A percentile compares a stretch with the other conserved stretches of the same genome.
Evolutionary conservation across 2,888 invertebrate genomes (phyloP).

Genomic region (Trichogramma evanescens): DNA sequence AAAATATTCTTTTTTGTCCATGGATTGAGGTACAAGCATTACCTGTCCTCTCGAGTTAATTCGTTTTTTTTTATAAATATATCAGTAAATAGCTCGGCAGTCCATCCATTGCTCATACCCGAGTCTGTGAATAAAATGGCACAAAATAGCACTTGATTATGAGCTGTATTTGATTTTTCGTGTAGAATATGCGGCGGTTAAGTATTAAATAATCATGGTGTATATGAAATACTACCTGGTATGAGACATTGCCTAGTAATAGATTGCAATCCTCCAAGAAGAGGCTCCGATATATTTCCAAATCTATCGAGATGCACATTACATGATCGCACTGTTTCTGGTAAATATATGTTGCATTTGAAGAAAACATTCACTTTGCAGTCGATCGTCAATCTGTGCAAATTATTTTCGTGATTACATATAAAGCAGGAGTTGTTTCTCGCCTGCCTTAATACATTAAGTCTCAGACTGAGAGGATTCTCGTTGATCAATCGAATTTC

Average conservation of each 20-base stretch:
- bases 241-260: conserved; percentile 14
- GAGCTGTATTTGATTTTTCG: no score
- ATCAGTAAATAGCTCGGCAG: no score
- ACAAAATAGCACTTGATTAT: no score
- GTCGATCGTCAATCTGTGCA: conserved; percentile 15
- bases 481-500: conserved; percentile 8
- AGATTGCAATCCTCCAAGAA: conserved; percentile 12
- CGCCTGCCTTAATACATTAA: conserved; percentile 17
- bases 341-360: conserved; percentile 12
- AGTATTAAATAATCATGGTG: no score
- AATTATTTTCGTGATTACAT: conserved; percentile 12
- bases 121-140: no score
- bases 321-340: conserved; percentile 18
- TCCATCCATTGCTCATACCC: no score
- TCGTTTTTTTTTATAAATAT: no score
- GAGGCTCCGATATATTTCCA: conserved; percentile 9
- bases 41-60: no score
- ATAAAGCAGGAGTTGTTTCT: conserved; percentile 11
- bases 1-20: no score
- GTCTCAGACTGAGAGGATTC: conserved; percentile 11
- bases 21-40: no score
- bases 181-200: no score
- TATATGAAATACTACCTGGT: no score
- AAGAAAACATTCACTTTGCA: conserved; percentile 16
- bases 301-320: conserved; percentile 19